Conservation (phyloP, 2,113 vertebrate species). For the Otis tarda region DNA sequence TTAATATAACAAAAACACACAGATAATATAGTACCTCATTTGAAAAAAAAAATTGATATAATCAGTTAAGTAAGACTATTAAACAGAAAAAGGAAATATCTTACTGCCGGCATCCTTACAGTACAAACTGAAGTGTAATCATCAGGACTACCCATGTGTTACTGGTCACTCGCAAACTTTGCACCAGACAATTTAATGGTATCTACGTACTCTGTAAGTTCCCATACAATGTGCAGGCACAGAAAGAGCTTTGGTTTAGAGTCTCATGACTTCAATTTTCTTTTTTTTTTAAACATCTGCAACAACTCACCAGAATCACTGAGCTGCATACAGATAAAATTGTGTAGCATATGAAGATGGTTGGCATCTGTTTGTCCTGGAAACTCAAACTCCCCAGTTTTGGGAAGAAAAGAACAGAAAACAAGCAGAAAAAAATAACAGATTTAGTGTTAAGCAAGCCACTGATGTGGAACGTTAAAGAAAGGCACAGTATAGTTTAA, state of each 20-base stretch:
- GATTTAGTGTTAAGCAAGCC: not conserved
- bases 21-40: not conserved
- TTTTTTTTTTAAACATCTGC: not conserved
- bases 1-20: not conserved
- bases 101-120: not conserved
- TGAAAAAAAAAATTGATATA: not conserved
- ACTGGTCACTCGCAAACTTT: not conserved
- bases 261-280: not conserved
- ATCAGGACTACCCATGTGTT: not conserved
- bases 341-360: not conserved
- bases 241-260: not conserved
- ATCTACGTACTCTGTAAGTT: not conserved
- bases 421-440: not conserved
- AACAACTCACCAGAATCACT: not conserved
- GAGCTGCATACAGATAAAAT: not conserved
- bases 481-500: not conserved
- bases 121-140: not conserved
- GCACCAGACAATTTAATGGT: not conserved
- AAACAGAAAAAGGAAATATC: not conserved
- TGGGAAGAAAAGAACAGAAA: not conserved
- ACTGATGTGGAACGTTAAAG: not conserved
- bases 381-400: not conserved
- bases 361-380: not conserved
- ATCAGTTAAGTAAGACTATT: not conserved
- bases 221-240: accelerated